Evolutionary conservation across 2,113 vertebrate species (phyloP).

Genomic region (Gavialis gangeticus): DNA sequence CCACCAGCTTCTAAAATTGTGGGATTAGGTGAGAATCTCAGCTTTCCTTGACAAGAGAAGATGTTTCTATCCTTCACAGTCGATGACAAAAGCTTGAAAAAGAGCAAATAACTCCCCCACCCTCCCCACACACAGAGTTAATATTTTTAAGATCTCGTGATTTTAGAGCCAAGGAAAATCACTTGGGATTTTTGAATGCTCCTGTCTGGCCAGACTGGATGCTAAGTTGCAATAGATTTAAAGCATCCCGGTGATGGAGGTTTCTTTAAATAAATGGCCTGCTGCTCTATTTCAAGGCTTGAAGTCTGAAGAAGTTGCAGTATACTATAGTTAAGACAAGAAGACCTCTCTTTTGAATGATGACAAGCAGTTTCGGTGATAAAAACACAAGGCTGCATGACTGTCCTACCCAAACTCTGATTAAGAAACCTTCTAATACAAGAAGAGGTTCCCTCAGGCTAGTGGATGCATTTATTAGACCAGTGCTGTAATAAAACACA

Average conservation of each 20-base stretch:
- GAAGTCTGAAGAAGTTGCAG: neutral
- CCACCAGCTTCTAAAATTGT: neutral
- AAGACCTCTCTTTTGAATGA: neutral
- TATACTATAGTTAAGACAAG: neutral
- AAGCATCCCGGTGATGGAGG: constrained; percentile 26
- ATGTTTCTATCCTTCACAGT: too few species aligned
- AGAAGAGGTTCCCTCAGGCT: constrained; percentile 29
- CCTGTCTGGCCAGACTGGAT: neutral
- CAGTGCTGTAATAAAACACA: constrained; percentile 21
- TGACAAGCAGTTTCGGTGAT: neutral
- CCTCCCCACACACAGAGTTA: neutral
- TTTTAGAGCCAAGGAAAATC: neutral
- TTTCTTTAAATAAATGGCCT: neutral
- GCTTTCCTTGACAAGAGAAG: constrained; percentile 9
- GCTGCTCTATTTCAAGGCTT: neutral
- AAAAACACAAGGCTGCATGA: neutral
- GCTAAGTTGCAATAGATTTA: neutral
- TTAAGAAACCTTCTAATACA: neutral
- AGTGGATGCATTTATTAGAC: constrained; percentile 37
- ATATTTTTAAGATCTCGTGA: rapidly evolving
- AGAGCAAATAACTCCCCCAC: neutral
- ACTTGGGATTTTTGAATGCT: neutral
- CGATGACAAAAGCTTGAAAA: neutral
- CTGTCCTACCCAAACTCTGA: neutral
- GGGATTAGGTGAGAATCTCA: neutral